phyloP scores from a whole-genome alignment of 2,113 vertebrate species.

The Microcebus murinus region DNA sequence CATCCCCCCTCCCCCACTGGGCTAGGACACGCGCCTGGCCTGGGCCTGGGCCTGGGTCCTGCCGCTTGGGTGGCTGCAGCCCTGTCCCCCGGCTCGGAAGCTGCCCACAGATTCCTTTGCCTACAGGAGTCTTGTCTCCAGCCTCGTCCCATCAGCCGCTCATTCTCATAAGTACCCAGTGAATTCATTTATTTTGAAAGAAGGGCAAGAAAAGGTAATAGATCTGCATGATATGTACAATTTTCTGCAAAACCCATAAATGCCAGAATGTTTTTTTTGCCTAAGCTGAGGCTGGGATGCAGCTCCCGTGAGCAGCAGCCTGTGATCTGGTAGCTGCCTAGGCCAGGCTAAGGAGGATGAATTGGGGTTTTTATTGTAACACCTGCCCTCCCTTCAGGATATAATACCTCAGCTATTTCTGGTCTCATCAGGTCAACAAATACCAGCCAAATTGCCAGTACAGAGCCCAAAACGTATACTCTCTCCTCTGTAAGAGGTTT shows the following conservation, averaged over 20 bases:
- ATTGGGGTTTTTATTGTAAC: slow-evolving; percentile 66
- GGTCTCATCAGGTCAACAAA: slow-evolving; percentile 63
- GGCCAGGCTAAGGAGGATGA: slow-evolving; percentile 17
- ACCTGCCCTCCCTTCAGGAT: neutral
- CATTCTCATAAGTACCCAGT: neutral
- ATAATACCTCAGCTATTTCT: slow-evolving; percentile 50
- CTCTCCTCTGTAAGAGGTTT: slow-evolving; percentile 22
- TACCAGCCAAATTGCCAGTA: slow-evolving; percentile 9
- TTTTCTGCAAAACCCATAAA: slow-evolving; percentile 50
- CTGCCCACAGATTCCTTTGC: neutral
- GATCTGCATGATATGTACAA: neutral
- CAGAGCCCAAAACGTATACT: neutral
- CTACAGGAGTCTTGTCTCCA: neutral
- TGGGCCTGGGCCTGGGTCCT: neutral
- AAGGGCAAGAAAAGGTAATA: neutral
- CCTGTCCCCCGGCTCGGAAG: neutral
- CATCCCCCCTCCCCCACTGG: neutral
- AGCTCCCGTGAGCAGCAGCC: neutral
- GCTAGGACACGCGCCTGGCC: neutral
- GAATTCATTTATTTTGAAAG: slow-evolving; percentile 40
- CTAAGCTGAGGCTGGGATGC: neutral
- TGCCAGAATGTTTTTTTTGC: neutral
- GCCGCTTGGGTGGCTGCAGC: neutral
- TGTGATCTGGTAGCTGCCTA: neutral
- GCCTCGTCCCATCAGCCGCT: neutral